Percentiles rank a stretch among this genome's conserved stretches.
Evolutionary conservation across 2,797 vertebrate species (phyloP).

Genomic region (Pangasius krempfi): DNA sequence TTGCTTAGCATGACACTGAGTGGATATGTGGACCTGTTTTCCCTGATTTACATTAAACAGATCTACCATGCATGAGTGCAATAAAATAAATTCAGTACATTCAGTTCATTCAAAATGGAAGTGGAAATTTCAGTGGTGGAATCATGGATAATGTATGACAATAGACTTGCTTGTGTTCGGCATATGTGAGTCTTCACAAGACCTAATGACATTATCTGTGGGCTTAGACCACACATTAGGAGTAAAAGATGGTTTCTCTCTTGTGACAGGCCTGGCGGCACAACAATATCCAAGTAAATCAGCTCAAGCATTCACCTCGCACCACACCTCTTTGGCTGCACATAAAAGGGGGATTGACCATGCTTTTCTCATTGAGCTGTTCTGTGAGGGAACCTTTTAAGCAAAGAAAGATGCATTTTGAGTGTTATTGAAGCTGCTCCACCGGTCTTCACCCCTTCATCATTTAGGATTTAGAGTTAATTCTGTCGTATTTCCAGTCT

Average conservation of each 20-base stretch:
- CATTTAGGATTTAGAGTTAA: conserved; percentile 48
- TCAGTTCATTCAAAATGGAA: neutral
- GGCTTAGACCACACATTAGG: conserved; percentile 55
- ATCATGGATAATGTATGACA: conserved; percentile 33
- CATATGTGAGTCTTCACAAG: conserved; percentile 29
- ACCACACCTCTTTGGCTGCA: conserved; percentile 54
- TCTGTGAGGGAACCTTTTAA: conserved; percentile 36
- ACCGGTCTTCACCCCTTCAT: conserved; percentile 43
- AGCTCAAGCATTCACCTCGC: conserved; percentile 51
- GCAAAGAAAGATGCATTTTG: conserved; percentile 46
- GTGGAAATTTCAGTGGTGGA: conserved; percentile 34
- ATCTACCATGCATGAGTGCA: neutral
- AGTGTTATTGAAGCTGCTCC: conserved; percentile 46
- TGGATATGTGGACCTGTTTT: neutral
- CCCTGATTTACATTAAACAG: neutral
- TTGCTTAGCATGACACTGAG: neutral
- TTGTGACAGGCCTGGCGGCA: conserved; percentile 54
- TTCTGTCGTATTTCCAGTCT: conserved; percentile 47
- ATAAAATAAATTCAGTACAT: neutral
- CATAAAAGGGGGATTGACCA: conserved; percentile 49
- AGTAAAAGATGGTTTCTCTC: conserved; percentile 56
- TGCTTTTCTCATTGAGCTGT: conserved; percentile 43
- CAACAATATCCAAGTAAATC: conserved; percentile 57
- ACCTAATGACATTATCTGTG: conserved; percentile 55
- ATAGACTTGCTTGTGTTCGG: conserved; percentile 45